Evolutionary conservation across 2,113 vertebrate species (phyloP).

Genomic region (Gobiocypris rarus): DNA sequence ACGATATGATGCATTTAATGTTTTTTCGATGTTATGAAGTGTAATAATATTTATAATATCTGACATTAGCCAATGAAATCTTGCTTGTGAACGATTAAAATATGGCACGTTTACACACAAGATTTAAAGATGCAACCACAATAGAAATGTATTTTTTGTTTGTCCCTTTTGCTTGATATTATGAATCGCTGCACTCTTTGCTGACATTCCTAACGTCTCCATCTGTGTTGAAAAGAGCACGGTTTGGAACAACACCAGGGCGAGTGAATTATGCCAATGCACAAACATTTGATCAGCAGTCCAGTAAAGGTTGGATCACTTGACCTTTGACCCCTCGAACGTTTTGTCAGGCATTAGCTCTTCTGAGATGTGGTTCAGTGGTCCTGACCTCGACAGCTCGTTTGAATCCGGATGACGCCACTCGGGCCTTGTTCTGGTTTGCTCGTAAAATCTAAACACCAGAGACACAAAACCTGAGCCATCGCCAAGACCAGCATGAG

Average conservation of each 20-base stretch:
- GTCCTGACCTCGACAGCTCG: background rate
- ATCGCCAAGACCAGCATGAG: background rate
- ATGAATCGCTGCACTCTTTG: no score
- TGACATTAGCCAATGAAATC: no score
- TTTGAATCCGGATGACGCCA: conserved; percentile 55
- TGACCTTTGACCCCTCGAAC: background rate
- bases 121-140: background rate
- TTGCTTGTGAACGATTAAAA: background rate
- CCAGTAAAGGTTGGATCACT: background rate
- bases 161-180: background rate
- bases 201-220: no score
- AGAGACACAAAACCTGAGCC: conserved; percentile 37
- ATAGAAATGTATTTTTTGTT: background rate
- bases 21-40: background rate
- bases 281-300: background rate
- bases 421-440: conserved; percentile 34
- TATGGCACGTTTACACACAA: background rate
- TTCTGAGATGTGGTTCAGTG: background rate
- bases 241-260: no score
- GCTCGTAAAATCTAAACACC: conserved; percentile 47
- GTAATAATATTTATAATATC: background rate
- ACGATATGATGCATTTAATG: background rate
- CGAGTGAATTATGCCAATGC: background rate
- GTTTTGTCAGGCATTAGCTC: no score
- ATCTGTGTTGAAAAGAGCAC: no score